A percentile compares a stretch with the other conserved stretches of the same genome.
Evolutionary conservation across 23 tunicate species (phyloP).

Genomic region (Styela plicata): DNA sequence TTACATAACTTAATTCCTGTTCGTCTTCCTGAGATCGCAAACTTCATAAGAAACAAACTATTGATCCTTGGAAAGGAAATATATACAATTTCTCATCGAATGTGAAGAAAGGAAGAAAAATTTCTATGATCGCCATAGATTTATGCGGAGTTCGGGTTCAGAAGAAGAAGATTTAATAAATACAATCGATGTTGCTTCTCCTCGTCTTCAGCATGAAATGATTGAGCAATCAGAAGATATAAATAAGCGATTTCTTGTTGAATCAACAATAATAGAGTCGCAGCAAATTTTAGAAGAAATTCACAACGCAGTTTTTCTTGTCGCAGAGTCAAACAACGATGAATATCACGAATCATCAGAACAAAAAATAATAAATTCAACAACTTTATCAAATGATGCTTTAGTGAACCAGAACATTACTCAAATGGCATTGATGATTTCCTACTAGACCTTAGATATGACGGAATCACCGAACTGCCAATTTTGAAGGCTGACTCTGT

Average conservation of each 20-base stretch:
- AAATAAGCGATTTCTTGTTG: no score
- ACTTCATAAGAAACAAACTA: conserved; percentile 56
- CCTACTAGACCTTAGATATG: no score
- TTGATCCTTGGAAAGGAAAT: conserved; percentile 57
- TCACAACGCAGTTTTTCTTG: no score
- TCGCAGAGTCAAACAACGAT: background rate
- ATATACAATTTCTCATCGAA: conserved; percentile 55
- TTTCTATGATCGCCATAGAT: conserved; percentile 56
- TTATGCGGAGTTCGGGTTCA: conserved; percentile 59
- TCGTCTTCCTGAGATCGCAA: conserved; percentile 38
- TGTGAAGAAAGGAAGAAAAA: conserved; percentile 58
- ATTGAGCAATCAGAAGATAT: no score
- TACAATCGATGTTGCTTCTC: conserved; percentile 74
- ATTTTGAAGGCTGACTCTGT: background rate
- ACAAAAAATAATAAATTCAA: background rate
- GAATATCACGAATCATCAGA: background rate
- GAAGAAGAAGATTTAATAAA: conserved; percentile 58
- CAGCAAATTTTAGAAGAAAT: no score
- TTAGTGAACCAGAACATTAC: no score
- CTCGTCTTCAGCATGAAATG: background rate
- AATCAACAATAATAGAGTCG: no score
- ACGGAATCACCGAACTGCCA: background rate
- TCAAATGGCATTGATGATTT: no score
- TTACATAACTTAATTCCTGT: conserved; percentile 45
- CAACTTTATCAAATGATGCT: background rate